Evolutionary conservation across 2,113 vertebrate species (phyloP), one percentile per base, ranked within the genome.

Genomic region (Triplophysa dalaica): DNA sequence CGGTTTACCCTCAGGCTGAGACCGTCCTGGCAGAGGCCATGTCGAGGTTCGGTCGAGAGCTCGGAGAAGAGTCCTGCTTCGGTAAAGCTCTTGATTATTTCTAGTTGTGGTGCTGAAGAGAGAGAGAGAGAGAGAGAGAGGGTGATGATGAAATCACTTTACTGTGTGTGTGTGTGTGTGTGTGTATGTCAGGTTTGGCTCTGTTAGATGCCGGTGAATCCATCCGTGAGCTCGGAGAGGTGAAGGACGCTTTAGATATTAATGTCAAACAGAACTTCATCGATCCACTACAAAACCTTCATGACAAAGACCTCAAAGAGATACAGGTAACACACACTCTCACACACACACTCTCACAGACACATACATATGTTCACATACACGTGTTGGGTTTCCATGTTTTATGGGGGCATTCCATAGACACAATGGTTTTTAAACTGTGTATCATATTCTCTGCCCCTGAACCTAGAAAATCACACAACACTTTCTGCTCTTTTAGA

Each of bases 201-300:
- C 93, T 99, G 75, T 90, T 94, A 1, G 97, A 99, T 43, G 94
- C 94, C 0, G 95, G 96, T 2, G 97, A 99, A 88, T 87, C 95
- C 16, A 96, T 98, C 94, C 91, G 94, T 62, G 96, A 98, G 41
- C 93, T 99, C n/a, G 96, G 96, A 0, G 97, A 98, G 81, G 96
- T 98, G 75, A 99, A 99, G 82, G 97, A 98, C 65, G 95, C 95
- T 63, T 90, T 99, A 86, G 97, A 98, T 83, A 98, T 99, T 89
- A 96, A 96, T 82, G 98, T 99, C 80, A 99, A 99, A 87, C 98
- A 99, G 92, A 99, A 98, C 89, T 99, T 99, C 86, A 97, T 99
- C 24, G 98, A 99, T 78, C 97, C 98, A 0, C 94, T 99, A 73
- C 97, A 99, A 88, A 98, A 98, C 87, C 95, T 99, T 67, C 96